A percentile compares a stretch with the other conserved stretches of the same genome.
These are phyloP conservation scores for Charanyca ferruginea DNA, from an alignment of 2,888 invertebrate species.

Conservation along the genomic window DNA sequence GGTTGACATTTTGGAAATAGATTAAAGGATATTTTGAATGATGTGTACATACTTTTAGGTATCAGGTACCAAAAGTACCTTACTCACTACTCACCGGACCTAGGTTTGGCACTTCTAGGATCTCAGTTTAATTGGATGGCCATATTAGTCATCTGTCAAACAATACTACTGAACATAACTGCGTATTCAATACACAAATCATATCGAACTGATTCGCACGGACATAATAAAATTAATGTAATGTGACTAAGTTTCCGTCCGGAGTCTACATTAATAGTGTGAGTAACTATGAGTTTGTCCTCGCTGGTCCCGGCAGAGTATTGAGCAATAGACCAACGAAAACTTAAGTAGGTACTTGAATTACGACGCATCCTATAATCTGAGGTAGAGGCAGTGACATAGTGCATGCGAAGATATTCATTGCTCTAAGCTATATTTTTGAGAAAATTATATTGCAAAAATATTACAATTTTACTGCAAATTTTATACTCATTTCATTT, in stretches of 20 bases:
- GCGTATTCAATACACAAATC: conserved; percentile 3
- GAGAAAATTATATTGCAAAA: not conserved
- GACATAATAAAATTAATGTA: conserved; percentile 71
- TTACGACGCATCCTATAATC: conserved; percentile 72
- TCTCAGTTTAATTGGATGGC: no score
- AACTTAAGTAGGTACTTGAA: conserved; percentile 72
- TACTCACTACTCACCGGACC: no score
- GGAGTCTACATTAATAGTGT: conserved; percentile 64
- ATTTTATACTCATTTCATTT: no score
- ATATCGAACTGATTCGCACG: conserved; percentile 68
- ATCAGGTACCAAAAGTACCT: no score
- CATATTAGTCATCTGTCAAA: conserved; percentile 1
- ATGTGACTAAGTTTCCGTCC: conserved; percentile 76
- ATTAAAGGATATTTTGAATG: no score
- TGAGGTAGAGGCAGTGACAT: conserved; percentile 36
- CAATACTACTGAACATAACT: not conserved
- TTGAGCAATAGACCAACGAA: conserved; percentile 71
- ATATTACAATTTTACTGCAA: no score
- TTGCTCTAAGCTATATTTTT: not conserved
- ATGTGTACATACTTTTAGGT: no score
- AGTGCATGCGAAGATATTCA: conserved; percentile 22
- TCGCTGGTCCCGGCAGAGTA: conserved; percentile 68
- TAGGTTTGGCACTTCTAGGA: no score
- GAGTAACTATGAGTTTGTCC: conserved; percentile 68
- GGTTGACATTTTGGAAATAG: no score